Base-by-base conservation (phyloP, 1,140 invertebrate genomes). In the Drosophila lacteicornis region DNA sequence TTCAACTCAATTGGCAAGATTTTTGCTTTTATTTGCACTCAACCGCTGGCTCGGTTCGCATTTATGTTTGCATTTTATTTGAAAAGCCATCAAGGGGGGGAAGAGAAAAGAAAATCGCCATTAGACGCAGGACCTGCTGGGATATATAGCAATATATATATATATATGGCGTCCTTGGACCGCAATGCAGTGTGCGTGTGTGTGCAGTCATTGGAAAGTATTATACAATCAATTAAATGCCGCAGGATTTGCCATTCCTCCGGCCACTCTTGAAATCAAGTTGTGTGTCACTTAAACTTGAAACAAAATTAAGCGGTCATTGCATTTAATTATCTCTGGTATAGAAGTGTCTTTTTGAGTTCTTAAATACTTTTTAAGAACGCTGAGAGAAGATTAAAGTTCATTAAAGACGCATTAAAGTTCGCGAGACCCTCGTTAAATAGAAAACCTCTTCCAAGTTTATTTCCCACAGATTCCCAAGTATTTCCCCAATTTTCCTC, bases 1-100 rank as follows among this genome's bases (percentile, higher is more conserved):
- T 82, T 81, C 68, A 63, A 58, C 79, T 70, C 79, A 82, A 82
- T 85, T 85, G 82, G 78, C 79, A 63, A 78, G 82, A 84, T 86
- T 85, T 86, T 79, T 70, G 65, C 82, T 79, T 86, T 86, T 85
- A 87, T 85, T 85, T 84, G 78, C 59, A 75, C 82, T 84, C 81
- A 84, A 80, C 83, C 75, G 69, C 80, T 46, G 46, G 43, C 55
- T 55, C 63, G 50, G 66, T 69, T 70, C 56, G 60, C 73, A 81
- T 80, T 84, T 84, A 83, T 85, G 82, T 84, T 73, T 70, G 73
- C 82, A 85, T 86, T 82, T 85, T 85, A 85, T 85, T 86, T 74
- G 75, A 82, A 86, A 86, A 85, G 73, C 78, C 66, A 84, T 80
- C 81, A 79, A 55, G 46, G 33, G 53, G 43, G 27, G 4, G 60